Percentiles rank a stretch among this genome's conserved stretches.
phyloP scores from a whole-genome alignment of 2,888 invertebrate species.

The Trissoscelio sp. region DNA sequence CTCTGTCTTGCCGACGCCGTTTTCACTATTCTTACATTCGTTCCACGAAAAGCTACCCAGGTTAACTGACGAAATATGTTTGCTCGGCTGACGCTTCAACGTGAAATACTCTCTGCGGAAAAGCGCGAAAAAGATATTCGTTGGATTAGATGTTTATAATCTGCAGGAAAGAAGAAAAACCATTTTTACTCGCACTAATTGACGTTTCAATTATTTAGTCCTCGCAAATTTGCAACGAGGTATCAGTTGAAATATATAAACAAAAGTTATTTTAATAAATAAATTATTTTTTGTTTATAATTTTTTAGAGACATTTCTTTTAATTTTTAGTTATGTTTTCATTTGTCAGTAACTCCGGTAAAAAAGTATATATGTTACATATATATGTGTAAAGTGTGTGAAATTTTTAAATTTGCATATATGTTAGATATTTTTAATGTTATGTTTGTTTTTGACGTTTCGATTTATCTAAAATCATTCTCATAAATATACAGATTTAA shows the following conservation, averaged over 20 bases:
- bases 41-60: constrained; percentile 57
- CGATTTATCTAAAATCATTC: no score
- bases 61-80: constrained; percentile 69
- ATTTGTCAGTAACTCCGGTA: no score
- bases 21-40: constrained; percentile 66
- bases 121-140: constrained; percentile 34
- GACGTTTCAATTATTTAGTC: not conserved
- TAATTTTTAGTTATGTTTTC: no score
- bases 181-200: not conserved
- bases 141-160: constrained; percentile 42
- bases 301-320: no score
- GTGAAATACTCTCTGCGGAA: constrained; percentile 48
- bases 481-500: no score
- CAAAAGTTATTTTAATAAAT: not conserved
- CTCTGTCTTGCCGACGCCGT: constrained; percentile 23
- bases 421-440: no score
- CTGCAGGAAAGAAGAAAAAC: not conserved
- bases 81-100: constrained; percentile 49
- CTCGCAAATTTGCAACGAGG: not conserved
- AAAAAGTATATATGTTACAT: no score
- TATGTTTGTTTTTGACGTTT: no score
- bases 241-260: not conserved
- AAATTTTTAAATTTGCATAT: no score
- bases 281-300: no score
- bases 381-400: no score